Base-by-base conservation (phyloP, 1,140 invertebrate species). In the Zaprionus kolodkinae region DNA sequence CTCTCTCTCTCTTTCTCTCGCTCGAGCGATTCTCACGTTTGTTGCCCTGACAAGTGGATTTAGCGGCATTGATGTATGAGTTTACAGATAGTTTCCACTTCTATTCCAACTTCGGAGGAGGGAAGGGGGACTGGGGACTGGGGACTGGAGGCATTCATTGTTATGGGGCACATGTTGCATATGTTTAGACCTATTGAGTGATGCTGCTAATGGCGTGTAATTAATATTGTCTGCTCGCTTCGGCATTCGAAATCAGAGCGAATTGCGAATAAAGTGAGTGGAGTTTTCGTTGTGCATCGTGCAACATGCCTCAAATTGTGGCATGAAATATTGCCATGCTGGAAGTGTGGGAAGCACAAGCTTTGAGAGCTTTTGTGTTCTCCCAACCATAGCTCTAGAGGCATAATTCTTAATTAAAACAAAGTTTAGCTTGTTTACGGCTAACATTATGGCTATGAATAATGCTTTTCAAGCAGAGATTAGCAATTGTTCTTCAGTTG, bases 21-120 rank as follows among this genome's bases (percentile, higher is more conserved):
- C 15, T 62, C 45, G 27, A 79, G 67, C 85, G 85, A 89, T 89
- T 89, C 85, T 89, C 85, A 89, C 85, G 85, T 89, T 79, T 89
- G 85, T 85, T 75, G 64, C 72, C 72, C 81, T 89, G 85, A 89
- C 85, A 89, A 89, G 85, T 89, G 85, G 85, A 89, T 85, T 89
- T 89, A 81, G 81, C 85, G 86, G 81, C 85, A 89, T 89, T 89
- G 85, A 89, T 89, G 81, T 89, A 89, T 89, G 85, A 72, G 72
- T 81, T 74, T 81, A 74, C 81, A 89, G 85, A 85, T 90, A 90
- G 75, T 76, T 88, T 89, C 63, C 73, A 84, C 70, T 81, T 81
- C 82, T 62, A 66, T 52, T 67, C 6, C 40, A 45, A 45, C 40
- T 45, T 27, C 55, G 12, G 27, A n/a, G 48, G 45, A 35, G 33